A percentile compares a stretch with the other conserved stretches of the same genome.
Conservation (phyloP, 2,888 invertebrate genomes). For the Idaea dimidiata region DNA sequence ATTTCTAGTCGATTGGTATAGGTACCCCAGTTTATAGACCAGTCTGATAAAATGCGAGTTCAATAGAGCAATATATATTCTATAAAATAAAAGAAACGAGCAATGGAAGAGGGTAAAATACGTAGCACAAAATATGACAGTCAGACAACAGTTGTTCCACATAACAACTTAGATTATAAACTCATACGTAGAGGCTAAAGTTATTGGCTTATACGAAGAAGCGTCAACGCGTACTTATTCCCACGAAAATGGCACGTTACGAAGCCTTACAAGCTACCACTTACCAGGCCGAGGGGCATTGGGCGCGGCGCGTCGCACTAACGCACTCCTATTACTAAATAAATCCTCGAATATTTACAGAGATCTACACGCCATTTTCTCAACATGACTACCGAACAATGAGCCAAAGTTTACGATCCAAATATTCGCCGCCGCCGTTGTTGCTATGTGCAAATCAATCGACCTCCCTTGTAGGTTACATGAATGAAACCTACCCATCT, state of each 20-base stretch:
- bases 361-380: conserved; percentile 58
- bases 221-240: conserved; percentile 45
- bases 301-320: conserved; percentile 74
- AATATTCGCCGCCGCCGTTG: conserved; percentile 59
- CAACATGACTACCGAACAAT: conserved; percentile 60
- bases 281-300: conserved; percentile 76
- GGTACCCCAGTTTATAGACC: no score
- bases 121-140: background rate
- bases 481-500: conserved; percentile 74
- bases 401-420: conserved; percentile 50
- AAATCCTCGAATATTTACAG: conserved; percentile 66
- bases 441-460: conserved; percentile 71
- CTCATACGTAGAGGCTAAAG: conserved; percentile 35
- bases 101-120: background rate
- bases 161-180: conserved; percentile 3
- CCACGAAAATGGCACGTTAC: conserved; percentile 64
- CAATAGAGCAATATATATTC: background rate
- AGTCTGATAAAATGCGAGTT: background rate
- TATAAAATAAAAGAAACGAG: background rate
- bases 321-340: conserved; percentile 71
- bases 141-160: background rate
- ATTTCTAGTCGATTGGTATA: no score
- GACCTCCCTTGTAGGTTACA: conserved; percentile 64
- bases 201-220: conserved; percentile 46
- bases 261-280: conserved; percentile 77